Conservation (phyloP, 2,797 vertebrate species). For the Spinus olivaceus region DNA sequence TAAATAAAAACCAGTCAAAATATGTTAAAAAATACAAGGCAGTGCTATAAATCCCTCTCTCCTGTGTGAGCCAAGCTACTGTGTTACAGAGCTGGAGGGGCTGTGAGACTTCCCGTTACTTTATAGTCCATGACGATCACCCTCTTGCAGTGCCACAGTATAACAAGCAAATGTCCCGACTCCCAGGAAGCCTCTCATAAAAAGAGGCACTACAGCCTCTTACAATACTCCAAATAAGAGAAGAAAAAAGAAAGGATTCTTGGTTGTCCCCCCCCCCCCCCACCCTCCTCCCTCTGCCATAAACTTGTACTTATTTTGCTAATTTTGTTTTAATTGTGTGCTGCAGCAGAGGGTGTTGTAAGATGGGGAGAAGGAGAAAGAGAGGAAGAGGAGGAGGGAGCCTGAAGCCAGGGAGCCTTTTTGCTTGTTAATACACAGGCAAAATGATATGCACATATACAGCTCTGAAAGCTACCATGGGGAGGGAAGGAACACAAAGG, state of each 20-base stretch:
- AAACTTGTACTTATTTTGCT: background rate
- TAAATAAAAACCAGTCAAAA: constrained; percentile 50
- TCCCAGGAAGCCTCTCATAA: constrained; percentile 52
- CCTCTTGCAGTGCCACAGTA: constrained; percentile 19
- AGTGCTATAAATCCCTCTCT: constrained; percentile 45
- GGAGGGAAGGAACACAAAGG: constrained; percentile 63
- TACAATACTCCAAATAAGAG: background rate
- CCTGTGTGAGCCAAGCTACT: background rate
- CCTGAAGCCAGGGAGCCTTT: background rate
- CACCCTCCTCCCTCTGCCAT: accelerated
- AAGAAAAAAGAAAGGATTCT: background rate
- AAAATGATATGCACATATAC: constrained; percentile 62
- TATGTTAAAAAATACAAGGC: constrained; percentile 58
- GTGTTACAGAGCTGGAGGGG: constrained; percentile 46
- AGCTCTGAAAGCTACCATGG: background rate
- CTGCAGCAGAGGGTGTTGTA: background rate
- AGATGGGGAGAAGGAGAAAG: background rate
- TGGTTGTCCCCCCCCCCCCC: accelerated
- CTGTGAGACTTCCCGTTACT: constrained; percentile 50
- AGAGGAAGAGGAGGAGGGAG: background rate
- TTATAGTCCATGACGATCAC: constrained; percentile 52
- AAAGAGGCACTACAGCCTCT: background rate
- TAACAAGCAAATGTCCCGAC: constrained; percentile 50
- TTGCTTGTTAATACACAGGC: constrained; percentile 38
- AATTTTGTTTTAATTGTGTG: background rate